Evolutionary conservation across 2,797 vertebrate genomes (phyloP), one percentile per base, ranked within the genome.

Genomic region (Chelidonichthys spinosus): DNA sequence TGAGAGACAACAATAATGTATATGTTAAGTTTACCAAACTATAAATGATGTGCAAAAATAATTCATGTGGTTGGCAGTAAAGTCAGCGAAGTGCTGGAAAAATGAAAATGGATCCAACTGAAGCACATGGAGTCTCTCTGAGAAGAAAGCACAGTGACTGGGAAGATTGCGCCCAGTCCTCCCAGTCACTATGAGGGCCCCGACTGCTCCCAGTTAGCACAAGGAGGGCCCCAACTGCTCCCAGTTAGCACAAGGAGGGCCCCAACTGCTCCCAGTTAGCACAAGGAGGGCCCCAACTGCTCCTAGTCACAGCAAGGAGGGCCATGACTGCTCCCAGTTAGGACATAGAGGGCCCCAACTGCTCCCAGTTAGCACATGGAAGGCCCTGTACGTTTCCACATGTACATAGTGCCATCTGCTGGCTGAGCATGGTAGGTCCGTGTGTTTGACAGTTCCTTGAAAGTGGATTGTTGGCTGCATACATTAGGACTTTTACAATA

Each of bases 401-500:
- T 49, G 67, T 42, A 56, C 47, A 49, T 44, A 73, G 78, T 47
- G 82, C 85, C 88, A 82, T 73, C 91, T 90, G 74, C 56, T 90
- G 89, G 74, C n/a, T 7, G 4, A 40, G 3, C 4, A 39, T 11
- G 25, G 17, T 15, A 3, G 8, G 13, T 62, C 11, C 53, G 17
- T n/a, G 2, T 33, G 44, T 56, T n/a, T 50, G 6, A 61, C 3
- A 39, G 10, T 2, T n/a, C 0, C 1, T 53, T 63, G 17, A 53
- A 50, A 69, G 11, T 32, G 25, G 0, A 8, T 11, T 61, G 18
- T 33, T 63, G 36, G 54, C 17, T 25, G 25, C 25, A 25, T 25
- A 25, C 11, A 2, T 5, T 7, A 17, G 6, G 32, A 37, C 17
- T n/a, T 35, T 61, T 8, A 15, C 18, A 32, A 17, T 37, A 18